A percentile compares a stretch with the other conserved stretches of the same genome.
Conservation (phyloP, 1,140 invertebrate genomes). For the Tetramorium simillimum region DNA sequence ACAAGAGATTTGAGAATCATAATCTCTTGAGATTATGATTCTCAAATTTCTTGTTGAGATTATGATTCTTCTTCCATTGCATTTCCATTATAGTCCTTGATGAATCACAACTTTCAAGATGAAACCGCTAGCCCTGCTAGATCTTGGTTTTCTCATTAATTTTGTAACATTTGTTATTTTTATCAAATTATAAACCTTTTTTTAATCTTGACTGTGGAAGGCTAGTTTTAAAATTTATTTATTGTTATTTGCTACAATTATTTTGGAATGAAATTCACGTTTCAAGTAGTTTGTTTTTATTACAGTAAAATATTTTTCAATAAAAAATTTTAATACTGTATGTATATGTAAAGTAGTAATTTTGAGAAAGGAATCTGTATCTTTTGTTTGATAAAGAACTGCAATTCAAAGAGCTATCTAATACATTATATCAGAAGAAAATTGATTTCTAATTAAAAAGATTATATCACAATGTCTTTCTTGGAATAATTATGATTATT, state of each 20-base stretch:
- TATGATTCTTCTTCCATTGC: not conserved
- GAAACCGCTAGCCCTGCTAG: not conserved
- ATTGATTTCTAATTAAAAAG: not conserved
- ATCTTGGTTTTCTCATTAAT: not conserved
- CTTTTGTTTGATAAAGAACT: not conserved
- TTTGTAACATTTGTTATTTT: not conserved
- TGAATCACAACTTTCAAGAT: not conserved
- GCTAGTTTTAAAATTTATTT: not conserved
- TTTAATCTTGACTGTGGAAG: not conserved
- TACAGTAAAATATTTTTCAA: not conserved
- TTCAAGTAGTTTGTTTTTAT: not conserved
- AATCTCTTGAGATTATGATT: no score
- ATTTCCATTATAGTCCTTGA: not conserved
- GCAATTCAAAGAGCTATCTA: no score
- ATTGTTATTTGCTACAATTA: not conserved
- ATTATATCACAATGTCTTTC: not conserved
- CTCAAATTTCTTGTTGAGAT: no score
- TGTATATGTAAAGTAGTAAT: not conserved
- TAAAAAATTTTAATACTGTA: not conserved
- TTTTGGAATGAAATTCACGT: not conserved
- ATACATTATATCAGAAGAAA: not conserved
- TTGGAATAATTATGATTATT: not conserved
- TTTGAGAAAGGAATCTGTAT: not conserved
- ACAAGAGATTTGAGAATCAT: no score
- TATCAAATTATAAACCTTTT: not conserved